Percentiles rank a stretch among this genome's conserved stretches.
phyloP scores from a whole-genome alignment of 92 coral and sea anemone species.

The Diadumene lineata region DNA sequence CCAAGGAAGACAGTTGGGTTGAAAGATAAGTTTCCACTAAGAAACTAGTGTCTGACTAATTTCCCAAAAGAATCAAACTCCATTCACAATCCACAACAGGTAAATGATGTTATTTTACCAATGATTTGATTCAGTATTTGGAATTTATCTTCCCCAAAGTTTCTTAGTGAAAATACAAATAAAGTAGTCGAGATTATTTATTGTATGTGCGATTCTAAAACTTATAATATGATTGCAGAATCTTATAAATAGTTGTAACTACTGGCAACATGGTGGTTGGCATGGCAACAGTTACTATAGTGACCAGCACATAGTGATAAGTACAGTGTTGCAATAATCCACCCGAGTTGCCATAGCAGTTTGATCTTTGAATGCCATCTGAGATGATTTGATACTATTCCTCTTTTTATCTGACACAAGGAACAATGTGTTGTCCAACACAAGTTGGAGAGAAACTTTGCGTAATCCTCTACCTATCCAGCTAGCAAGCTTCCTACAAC shows the following conservation, averaged over 20 bases:
- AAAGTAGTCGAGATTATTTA: neutral
- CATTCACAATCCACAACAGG: too few species aligned
- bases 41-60: too few species aligned
- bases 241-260: neutral
- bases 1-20: neutral
- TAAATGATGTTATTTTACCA: too few species aligned
- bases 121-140: too few species aligned
- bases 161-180: neutral
- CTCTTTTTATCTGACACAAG: too few species aligned
- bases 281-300: slow-evolving; percentile 18
- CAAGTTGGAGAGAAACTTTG: too few species aligned
- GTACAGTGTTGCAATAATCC: slow-evolving; percentile 14
- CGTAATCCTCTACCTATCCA: too few species aligned
- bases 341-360: slow-evolving; percentile 16
- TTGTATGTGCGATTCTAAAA: neutral
- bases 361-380: slow-evolving; percentile 3
- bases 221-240: neutral
- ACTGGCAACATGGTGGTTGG: slow-evolving; percentile 19
- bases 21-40: neutral
- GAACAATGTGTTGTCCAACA: too few species aligned
- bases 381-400: too few species aligned
- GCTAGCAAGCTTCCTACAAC: too few species aligned
- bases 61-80: too few species aligned
- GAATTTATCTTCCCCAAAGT: too few species aligned
- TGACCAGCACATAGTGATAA: slow-evolving; percentile 35